A percentile compares a stretch with the other conserved stretches of the same genome.
phyloP scores from a whole-genome alignment of 2,797 vertebrate species.

The Setipinna tenuifilis region DNA sequence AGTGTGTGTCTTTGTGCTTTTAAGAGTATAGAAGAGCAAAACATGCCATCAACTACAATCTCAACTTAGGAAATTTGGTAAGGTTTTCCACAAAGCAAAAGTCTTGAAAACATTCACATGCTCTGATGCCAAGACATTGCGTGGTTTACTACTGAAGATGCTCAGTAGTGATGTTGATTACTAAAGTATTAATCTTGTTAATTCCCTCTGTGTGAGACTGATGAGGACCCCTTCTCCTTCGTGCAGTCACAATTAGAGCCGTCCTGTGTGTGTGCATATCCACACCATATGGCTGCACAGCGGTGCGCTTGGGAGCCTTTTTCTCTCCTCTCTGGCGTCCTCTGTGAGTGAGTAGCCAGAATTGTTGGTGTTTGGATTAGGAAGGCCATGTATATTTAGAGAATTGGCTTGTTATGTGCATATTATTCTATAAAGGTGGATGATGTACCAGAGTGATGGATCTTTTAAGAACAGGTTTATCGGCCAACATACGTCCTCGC shows the following conservation, averaged over 20 bases:
- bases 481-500: background rate
- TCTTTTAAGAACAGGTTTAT: background rate
- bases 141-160: background rate
- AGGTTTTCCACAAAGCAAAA: background rate
- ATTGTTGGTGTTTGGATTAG: background rate
- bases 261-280: background rate
- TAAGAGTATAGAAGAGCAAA: background rate
- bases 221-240: background rate
- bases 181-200: background rate
- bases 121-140: background rate
- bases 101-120: background rate
- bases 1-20: background rate
- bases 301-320: background rate
- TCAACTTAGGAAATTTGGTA: background rate
- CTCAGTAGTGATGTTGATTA: background rate
- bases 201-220: constrained; percentile 2
- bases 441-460: background rate
- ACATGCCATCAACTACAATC: background rate
- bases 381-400: background rate
- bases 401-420: background rate
- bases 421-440: background rate
- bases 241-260: background rate
- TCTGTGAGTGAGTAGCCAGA: background rate
- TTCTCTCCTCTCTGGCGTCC: background rate
- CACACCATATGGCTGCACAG: constrained; percentile 23